A percentile compares a stretch with the other conserved stretches of the same genome.
Evolutionary conservation across 2,797 vertebrate genomes (phyloP).

Genomic region (Tapera naevia): DNA sequence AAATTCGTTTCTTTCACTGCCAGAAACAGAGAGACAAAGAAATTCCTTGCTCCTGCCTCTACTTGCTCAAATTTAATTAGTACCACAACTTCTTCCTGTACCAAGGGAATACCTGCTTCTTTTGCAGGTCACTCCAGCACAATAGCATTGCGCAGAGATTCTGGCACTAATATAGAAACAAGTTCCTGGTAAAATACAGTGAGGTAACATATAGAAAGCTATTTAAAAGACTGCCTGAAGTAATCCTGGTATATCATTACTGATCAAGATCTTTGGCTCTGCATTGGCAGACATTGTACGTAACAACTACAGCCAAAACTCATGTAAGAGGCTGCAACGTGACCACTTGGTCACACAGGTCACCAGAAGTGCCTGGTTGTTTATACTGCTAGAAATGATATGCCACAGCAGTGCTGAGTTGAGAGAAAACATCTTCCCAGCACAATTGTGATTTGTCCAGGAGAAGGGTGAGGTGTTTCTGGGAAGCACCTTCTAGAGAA

Average conservation of each 20-base stretch:
- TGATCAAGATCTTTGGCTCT: background rate
- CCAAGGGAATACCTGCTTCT: background rate
- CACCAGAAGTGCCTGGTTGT: background rate
- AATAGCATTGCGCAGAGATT: background rate
- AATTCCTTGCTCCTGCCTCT: slow-evolving; percentile 5
- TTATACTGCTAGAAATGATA: fast-evolving
- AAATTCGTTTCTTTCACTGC: background rate
- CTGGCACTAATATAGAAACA: background rate
- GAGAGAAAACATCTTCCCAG: background rate
- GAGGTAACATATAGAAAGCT: background rate
- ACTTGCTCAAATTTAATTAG: slow-evolving; percentile 20
- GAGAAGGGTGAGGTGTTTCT: background rate
- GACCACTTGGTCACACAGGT: background rate
- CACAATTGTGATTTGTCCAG: background rate
- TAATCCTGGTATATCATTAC: background rate
- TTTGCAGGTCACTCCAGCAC: background rate
- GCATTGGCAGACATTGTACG: fast-evolving
- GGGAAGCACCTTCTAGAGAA: background rate
- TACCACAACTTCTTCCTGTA: background rate
- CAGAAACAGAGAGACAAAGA: slow-evolving; percentile 11
- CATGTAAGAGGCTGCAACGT: background rate
- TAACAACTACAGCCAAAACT: background rate
- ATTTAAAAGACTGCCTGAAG: background rate
- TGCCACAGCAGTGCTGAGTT: fast-evolving
- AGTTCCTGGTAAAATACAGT: background rate